Evolutionary conservation across 2,113 vertebrate genomes (phyloP).

Genomic region (Trichomycterus rosablanca): DNA sequence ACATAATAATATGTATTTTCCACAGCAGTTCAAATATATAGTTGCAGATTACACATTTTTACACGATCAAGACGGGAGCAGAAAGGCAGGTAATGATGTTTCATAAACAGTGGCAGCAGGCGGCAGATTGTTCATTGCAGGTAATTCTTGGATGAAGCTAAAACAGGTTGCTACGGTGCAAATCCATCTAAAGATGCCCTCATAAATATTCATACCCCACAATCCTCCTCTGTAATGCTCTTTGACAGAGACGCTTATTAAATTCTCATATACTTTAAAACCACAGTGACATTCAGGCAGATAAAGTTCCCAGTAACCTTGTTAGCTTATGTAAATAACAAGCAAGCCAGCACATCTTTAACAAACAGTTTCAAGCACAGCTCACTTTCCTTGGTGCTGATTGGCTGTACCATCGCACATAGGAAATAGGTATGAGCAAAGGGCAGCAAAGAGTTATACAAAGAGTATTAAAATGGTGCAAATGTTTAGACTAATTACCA

Average conservation of each 20-base stretch:
- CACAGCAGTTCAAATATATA: too few species aligned
- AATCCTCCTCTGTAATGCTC: conserved; percentile 47
- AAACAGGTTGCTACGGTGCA: conserved; percentile 39
- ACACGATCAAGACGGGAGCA: conserved; percentile 12
- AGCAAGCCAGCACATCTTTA: conserved; percentile 40
- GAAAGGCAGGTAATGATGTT: conserved; percentile 16
- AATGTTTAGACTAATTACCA: too few species aligned
- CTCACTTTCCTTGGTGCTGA: conserved; percentile 24
- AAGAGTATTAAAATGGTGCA: too few species aligned
- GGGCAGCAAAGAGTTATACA: too few species aligned
- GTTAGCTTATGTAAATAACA: conserved; percentile 65
- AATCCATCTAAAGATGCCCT: conserved; percentile 43
- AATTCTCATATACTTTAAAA: conserved; percentile 60
- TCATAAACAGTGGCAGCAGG: conserved; percentile 29
- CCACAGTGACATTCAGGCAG: conserved; percentile 61
- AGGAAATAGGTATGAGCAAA: conserved; percentile 22
- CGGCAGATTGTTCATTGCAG: conserved; percentile 34
- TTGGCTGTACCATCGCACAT: conserved; percentile 20
- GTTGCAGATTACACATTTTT: too few species aligned
- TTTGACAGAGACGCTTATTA: conserved; percentile 65
- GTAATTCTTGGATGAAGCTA: conserved; percentile 39
- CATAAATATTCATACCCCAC: conserved; percentile 59
- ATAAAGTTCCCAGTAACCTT: conserved; percentile 61
- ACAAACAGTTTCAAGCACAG: conserved; percentile 34
- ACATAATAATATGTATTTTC: too few species aligned